phyloP scores from a whole-genome alignment of 1,140 invertebrate species.

The Drosophila tropicalis region DNA sequence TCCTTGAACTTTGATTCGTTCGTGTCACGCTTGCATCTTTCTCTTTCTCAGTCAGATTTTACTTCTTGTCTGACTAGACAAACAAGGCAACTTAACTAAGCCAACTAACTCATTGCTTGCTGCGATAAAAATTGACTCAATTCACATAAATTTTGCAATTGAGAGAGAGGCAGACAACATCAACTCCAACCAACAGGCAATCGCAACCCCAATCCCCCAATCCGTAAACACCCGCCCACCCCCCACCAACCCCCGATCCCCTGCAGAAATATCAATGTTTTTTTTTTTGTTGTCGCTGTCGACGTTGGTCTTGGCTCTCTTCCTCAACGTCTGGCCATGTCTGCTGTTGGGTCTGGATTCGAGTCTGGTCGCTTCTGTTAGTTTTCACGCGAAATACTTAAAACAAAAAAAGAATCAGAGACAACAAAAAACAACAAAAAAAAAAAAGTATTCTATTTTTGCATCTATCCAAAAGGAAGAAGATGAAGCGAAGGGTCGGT shows the following conservation, averaged over 20 bases:
- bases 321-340: constrained; percentile 32
- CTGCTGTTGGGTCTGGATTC: constrained; percentile 33
- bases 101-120: constrained; percentile 43
- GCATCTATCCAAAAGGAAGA: constrained; percentile 62
- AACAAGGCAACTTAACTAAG: constrained; percentile 55
- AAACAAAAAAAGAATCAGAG: constrained; percentile 60
- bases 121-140: constrained; percentile 79
- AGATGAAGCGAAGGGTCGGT: constrained; percentile 35
- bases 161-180: constrained; percentile 54
- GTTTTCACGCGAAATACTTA: constrained; percentile 82
- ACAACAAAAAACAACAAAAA: constrained; percentile 52
- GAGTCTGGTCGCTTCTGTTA: constrained; percentile 62
- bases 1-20: background rate
- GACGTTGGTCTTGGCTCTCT: constrained; percentile 37
- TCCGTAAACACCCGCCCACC: background rate
- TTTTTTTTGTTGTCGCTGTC: constrained; percentile 23
- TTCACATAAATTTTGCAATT: constrained; percentile 78
- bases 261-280: constrained; percentile 4
- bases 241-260: background rate
- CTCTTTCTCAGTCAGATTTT: background rate
- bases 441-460: constrained; percentile 72
- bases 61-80: constrained; percentile 11
- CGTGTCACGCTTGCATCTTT: background rate
- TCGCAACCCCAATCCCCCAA: constrained; percentile 4
- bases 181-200: background rate